A percentile compares a stretch with the other conserved stretches of the same genome.
Conservation (phyloP, 2,113 vertebrate species). For the Eleginops maclovinus region DNA sequence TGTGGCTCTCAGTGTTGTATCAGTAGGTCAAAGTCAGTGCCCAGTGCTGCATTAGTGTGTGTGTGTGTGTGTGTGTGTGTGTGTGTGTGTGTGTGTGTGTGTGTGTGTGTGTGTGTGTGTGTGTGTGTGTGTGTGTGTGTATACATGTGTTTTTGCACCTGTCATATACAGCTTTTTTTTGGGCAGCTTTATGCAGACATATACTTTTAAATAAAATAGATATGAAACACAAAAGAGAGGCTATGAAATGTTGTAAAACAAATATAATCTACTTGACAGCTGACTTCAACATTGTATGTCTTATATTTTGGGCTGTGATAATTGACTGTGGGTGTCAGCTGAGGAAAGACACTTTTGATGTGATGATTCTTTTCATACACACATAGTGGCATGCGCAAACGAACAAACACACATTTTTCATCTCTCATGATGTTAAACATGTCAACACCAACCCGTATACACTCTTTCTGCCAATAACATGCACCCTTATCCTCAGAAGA, state of each 20-base stretch:
- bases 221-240: slow-evolving; percentile 12
- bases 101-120: slow-evolving; percentile 30
- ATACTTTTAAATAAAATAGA: neutral
- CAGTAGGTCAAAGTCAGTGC: slow-evolving; percentile 55
- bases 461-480: slow-evolving; percentile 51
- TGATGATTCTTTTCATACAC: slow-evolving; percentile 19
- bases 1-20: slow-evolving; percentile 51
- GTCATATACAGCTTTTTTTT: neutral
- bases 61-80: neutral
- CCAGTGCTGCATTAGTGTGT: slow-evolving; percentile 12
- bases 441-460: slow-evolving; percentile 66
- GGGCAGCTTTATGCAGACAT: neutral
- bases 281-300: neutral
- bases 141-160: slow-evolving; percentile 25
- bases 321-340: slow-evolving; percentile 22
- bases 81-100: slow-evolving; percentile 36
- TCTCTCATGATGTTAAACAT: slow-evolving; percentile 49
- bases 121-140: slow-evolving; percentile 31
- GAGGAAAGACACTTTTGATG: slow-evolving; percentile 36
- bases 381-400: slow-evolving; percentile 3
- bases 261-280: neutral
- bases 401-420: slow-evolving; percentile 27
- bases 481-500: slow-evolving; percentile 49
- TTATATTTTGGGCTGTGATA: neutral
- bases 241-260: neutral